phyloP scores from a whole-genome alignment of 1,140 invertebrate species.

The Drosophila baimaii region DNA sequence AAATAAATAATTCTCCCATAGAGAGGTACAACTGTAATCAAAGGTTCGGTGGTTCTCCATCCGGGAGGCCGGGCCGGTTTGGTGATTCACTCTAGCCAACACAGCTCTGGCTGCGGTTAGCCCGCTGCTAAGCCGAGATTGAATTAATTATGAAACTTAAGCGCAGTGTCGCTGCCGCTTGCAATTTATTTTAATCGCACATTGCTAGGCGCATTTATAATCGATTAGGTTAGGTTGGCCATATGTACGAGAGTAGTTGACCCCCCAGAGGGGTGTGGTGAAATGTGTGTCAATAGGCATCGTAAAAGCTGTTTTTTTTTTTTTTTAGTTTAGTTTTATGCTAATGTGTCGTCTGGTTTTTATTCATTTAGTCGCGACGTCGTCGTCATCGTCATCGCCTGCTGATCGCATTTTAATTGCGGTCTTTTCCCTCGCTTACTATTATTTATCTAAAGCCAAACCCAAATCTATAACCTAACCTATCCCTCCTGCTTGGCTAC shows the following conservation, averaged over 20 bases:
- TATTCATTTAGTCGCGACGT: slow-evolving; percentile 45
- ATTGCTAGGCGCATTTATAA: slow-evolving; percentile 79
- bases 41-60: slow-evolving; percentile 16
- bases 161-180: slow-evolving; percentile 59
- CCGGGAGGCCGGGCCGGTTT: slow-evolving; percentile 49
- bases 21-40: slow-evolving; percentile 8
- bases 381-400: slow-evolving; percentile 50
- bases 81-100: slow-evolving; percentile 66
- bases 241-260: slow-evolving; percentile 16
- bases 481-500: slow-evolving; percentile 38
- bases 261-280: slow-evolving; percentile 7
- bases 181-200: slow-evolving; percentile 84
- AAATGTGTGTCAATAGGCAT: slow-evolving; percentile 70
- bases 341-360: slow-evolving; percentile 44
- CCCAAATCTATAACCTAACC: slow-evolving; percentile 9
- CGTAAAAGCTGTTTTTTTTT: slow-evolving; percentile 23
- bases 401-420: slow-evolving; percentile 77
- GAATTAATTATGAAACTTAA: slow-evolving; percentile 84
- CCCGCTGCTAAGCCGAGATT: slow-evolving; percentile 39
- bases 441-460: slow-evolving; percentile 16
- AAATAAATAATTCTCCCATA: neutral
- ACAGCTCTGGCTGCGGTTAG: slow-evolving; percentile 19
- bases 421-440: slow-evolving; percentile 35
- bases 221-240: slow-evolving; percentile 74
- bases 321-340: slow-evolving; percentile 51